These are phyloP conservation scores for Callimorpha dominula DNA, from an alignment of 2,888 invertebrate species.

Conservation along the genomic window DNA sequence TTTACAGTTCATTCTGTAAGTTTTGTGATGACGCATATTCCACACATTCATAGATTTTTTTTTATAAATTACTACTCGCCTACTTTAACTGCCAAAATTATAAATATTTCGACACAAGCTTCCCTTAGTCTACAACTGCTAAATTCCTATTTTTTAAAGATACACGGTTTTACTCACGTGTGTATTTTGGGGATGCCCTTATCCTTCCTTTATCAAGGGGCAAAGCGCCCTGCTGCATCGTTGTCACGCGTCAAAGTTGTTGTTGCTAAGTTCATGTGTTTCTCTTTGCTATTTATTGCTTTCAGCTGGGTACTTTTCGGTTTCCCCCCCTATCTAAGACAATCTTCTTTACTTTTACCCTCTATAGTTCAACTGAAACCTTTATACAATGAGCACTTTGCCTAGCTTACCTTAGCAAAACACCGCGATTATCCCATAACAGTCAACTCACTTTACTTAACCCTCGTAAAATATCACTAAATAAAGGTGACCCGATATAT, in stretches of 20 bases:
- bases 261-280: neutral
- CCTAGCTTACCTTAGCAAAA: neutral
- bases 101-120: neutral
- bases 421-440: slow-evolving; percentile 26
- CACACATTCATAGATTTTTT: too few species aligned
- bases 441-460: slow-evolving; percentile 43
- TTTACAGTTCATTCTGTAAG: too few species aligned
- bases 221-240: too few species aligned
- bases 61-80: too few species aligned
- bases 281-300: neutral
- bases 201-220: too few species aligned
- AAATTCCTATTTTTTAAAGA: too few species aligned
- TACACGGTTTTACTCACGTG: too few species aligned
- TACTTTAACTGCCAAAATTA: too few species aligned
- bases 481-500: slow-evolving; percentile 66
- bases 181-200: too few species aligned
- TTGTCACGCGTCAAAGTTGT: too few species aligned
- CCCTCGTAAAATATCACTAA: slow-evolving; percentile 64
- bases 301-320: neutral
- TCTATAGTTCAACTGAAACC: slow-evolving; percentile 3
- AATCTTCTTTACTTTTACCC: neutral
- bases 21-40: too few species aligned
- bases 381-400: neutral
- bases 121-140: neutral
- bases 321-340: neutral